phyloP scores from a whole-genome alignment of 2,888 invertebrate genomes.

The Plagiodera versicolora region DNA sequence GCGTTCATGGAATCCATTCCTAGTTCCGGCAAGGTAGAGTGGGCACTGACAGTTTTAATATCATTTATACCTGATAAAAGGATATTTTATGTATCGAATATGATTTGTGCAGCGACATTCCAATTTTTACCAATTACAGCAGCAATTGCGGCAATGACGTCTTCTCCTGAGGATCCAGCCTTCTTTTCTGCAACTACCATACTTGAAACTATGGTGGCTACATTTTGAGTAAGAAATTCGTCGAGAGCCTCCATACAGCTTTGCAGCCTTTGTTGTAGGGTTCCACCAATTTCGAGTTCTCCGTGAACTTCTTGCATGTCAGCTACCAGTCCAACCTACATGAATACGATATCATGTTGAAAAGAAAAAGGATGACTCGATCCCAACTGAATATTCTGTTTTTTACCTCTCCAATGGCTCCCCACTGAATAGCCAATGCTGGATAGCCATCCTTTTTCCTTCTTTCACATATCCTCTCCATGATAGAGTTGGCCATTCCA shows the following conservation, averaged over 20 bases:
- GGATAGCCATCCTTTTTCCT: constrained; percentile 70
- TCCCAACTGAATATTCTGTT: background rate
- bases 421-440: constrained; percentile 88
- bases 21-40: constrained; percentile 79
- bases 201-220: constrained; percentile 69
- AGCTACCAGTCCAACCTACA: constrained; percentile 66
- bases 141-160: constrained; percentile 70
- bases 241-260: constrained; percentile 67
- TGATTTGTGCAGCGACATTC: too few species aligned
- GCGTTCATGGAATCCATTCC: constrained; percentile 98
- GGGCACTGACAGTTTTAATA: constrained; percentile 68
- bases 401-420: constrained; percentile 77
- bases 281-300: constrained; percentile 59
- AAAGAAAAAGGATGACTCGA: background rate
- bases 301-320: constrained; percentile 56
- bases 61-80: constrained; percentile 49
- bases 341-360: background rate
- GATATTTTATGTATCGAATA: too few species aligned
- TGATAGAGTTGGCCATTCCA: constrained; percentile 85
- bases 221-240: constrained; percentile 67
- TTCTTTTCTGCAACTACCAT: constrained; percentile 87
- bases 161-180: constrained; percentile 63
- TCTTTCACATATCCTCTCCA: constrained; percentile 83
- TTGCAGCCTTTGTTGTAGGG: constrained; percentile 66
- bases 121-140: constrained; percentile 59